Percentiles rank a stretch among this genome's conserved stretches.
Conservation (phyloP, 2,797 vertebrate species). For the Syncerus caffer region DNA sequence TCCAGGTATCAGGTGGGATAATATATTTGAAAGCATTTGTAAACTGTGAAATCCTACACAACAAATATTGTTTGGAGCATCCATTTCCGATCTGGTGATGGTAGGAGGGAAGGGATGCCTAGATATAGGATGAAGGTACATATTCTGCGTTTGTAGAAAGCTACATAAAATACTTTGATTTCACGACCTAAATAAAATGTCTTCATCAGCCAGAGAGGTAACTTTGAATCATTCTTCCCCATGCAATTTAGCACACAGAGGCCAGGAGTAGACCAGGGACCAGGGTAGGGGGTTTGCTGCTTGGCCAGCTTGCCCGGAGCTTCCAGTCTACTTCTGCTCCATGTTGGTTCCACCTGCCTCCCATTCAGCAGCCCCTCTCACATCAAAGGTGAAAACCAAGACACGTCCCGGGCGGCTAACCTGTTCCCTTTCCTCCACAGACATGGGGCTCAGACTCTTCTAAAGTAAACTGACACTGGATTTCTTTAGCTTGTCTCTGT, state of each 20-base stretch:
- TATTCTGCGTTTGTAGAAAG: not conserved
- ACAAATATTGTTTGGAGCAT: not conserved
- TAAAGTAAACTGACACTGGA: not conserved
- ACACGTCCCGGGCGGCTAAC: not conserved
- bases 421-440: not conserved
- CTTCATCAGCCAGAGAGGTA: not conserved
- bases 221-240: not conserved
- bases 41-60: not conserved
- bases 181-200: not conserved
- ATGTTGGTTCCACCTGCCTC: not conserved
- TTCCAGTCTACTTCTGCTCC: not conserved
- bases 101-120: not conserved
- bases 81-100: not conserved
- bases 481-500: not conserved
- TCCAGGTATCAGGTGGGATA: not conserved
- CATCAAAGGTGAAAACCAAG: not conserved
- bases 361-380: not conserved
- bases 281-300: not conserved
- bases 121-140: not conserved
- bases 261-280: too few species aligned
- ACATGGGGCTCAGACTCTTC: not conserved
- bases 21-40: not conserved
- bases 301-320: not conserved
- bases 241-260: not conserved
- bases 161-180: not conserved